Percentiles rank a stretch among this genome's conserved stretches.
phyloP scores from a whole-genome alignment of 1,140 invertebrate species.

The Pseudoatta argentina region DNA sequence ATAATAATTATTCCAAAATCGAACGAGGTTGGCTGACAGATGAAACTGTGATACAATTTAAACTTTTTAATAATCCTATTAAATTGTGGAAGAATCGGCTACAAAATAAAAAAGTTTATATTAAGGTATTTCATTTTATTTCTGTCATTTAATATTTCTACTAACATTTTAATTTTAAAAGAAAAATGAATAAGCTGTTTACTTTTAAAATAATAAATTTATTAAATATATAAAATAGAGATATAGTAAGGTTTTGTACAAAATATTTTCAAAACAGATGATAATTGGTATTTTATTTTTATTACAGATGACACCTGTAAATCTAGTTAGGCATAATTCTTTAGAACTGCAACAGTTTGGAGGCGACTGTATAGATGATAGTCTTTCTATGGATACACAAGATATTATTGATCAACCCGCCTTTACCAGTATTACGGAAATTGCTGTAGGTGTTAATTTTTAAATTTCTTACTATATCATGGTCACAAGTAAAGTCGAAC shows the following conservation, averaged over 20 bases:
- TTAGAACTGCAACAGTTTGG: conserved; percentile 84
- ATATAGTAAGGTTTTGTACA: background rate
- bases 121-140: conserved; percentile 86
- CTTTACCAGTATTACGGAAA: conserved; percentile 86
- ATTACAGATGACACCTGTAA: conserved; percentile 91
- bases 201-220: background rate
- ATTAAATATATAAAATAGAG: background rate
- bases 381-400: conserved; percentile 87
- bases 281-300: conserved; percentile 24
- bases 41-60: conserved; percentile 95
- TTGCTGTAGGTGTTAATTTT: conserved; percentile 83
- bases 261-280: conserved; percentile 18
- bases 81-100: conserved; percentile 93
- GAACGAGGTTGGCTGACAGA: conserved; percentile 95
- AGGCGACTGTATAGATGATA: conserved; percentile 86
- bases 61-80: conserved; percentile 94
- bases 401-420: conserved; percentile 86
- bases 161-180: background rate
- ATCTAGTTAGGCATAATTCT: conserved; percentile 88
- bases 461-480: conserved; percentile 9
- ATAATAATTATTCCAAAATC: conserved; percentile 88
- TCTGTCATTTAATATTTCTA: background rate
- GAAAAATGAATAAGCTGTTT: background rate
- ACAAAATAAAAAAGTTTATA: conserved; percentile 89
- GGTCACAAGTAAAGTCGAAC: background rate